Evolutionary conservation across 1,140 invertebrate species (phyloP).

Genomic region (Listronotus bonariensis): DNA sequence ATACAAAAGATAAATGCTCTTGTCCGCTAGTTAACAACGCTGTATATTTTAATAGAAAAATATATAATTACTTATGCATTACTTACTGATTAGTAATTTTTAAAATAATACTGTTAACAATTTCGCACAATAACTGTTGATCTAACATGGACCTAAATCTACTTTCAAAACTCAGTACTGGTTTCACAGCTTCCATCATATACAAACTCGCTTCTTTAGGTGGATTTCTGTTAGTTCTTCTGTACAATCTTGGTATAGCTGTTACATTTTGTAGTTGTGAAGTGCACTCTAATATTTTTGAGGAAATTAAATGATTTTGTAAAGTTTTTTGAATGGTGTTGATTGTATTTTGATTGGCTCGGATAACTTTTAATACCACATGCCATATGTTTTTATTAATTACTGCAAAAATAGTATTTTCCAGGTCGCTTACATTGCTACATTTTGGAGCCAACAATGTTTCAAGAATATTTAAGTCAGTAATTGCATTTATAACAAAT

Average conservation of each 20-base stretch:
- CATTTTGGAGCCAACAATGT: constrained; percentile 32
- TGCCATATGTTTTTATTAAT: constrained; percentile 36
- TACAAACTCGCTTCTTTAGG: constrained; percentile 80
- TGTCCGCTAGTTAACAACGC: too few species aligned
- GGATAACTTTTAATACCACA: constrained; percentile 41
- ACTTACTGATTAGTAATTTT: constrained; percentile 44
- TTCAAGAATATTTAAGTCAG: constrained; percentile 43
- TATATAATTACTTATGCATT: neutral
- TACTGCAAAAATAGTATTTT: constrained; percentile 43
- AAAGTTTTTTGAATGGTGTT: constrained; percentile 59
- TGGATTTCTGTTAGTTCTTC: constrained; percentile 88
- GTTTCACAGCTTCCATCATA: constrained; percentile 70
- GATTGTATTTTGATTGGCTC: constrained; percentile 54
- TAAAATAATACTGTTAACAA: constrained; percentile 38
- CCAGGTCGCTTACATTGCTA: constrained; percentile 24
- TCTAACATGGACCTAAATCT: constrained; percentile 60
- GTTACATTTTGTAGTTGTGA: constrained; percentile 74
- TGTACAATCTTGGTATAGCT: constrained; percentile 90
- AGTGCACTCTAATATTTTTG: constrained; percentile 62
- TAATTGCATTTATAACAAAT: constrained; percentile 45
- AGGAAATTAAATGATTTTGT: constrained; percentile 55
- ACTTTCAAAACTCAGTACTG: constrained; percentile 65
- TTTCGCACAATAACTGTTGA: constrained; percentile 20
- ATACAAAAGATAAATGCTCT: too few species aligned
- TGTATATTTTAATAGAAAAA: too few species aligned